Conservation (phyloP, 1,140 invertebrate genomes). For the Orchestia grillus region DNA sequence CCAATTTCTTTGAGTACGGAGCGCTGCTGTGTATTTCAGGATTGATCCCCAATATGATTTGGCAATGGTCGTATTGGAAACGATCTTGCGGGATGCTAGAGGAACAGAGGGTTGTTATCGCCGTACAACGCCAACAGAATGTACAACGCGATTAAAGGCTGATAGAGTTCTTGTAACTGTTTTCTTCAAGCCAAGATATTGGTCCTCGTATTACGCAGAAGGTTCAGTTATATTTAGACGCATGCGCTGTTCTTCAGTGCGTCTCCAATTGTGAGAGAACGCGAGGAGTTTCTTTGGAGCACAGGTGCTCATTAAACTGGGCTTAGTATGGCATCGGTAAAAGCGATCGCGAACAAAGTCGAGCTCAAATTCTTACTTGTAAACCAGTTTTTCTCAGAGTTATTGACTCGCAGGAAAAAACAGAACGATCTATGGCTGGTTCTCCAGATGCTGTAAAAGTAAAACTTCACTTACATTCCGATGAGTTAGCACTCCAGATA, state of each 20-base stretch:
- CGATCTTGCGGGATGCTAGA: background rate
- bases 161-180: background rate
- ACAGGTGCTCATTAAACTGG: background rate
- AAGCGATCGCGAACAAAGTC: background rate
- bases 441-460: background rate
- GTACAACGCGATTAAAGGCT: background rate
- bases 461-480: background rate
- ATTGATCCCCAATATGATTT: constrained; percentile 28
- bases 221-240: background rate
- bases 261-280: background rate
- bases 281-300: background rate
- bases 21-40: background rate
- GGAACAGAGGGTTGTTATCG: background rate
- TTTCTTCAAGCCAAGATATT: background rate
- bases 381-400: background rate
- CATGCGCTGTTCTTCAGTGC: background rate
- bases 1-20: background rate
- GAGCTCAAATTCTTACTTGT: background rate
- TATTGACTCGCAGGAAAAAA: background rate
- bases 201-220: background rate
- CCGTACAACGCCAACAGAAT: background rate
- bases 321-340: background rate
- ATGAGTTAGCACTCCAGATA: background rate
- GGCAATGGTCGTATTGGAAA: background rate
- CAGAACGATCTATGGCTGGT: background rate